A percentile compares a stretch with the other conserved stretches of the same genome.
Evolutionary conservation across 2,888 invertebrate species (phyloP).

Genomic region (Agriopis leucophaearia): DNA sequence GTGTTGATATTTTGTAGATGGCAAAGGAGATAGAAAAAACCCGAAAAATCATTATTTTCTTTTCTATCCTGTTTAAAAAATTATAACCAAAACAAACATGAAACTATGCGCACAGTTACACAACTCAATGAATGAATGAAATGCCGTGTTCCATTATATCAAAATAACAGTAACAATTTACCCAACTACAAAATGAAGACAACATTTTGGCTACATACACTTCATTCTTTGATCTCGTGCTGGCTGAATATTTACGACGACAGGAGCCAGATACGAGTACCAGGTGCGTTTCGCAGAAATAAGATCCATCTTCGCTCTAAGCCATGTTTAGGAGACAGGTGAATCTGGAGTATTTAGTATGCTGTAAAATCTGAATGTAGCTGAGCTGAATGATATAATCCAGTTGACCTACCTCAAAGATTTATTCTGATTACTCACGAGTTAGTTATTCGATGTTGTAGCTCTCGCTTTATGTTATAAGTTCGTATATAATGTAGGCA

Average conservation of each 20-base stretch:
- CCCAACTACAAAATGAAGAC: constrained; percentile 21
- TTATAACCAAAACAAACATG: not conserved
- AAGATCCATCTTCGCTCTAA: constrained; percentile 28
- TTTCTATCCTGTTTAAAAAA: no score
- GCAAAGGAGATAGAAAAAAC: no score
- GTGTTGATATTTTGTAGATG: no score
- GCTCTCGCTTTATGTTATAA: no score
- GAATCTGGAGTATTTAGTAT: constrained; percentile 19
- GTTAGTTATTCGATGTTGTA: not conserved
- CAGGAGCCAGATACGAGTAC: constrained; percentile 22
- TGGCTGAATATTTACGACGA: constrained; percentile 31
- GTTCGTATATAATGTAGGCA: no score
- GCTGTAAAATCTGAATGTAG: constrained; percentile 6
- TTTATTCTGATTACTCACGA: not conserved
- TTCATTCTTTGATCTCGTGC: constrained; percentile 33
- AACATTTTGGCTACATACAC: constrained; percentile 20
- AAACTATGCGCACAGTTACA: no score
- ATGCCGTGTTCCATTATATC: constrained; percentile 1
- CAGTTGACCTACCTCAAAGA: constrained; percentile 11
- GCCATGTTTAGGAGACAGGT: constrained; percentile 38
- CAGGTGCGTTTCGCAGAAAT: constrained; percentile 35
- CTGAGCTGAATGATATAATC: constrained; percentile 2
- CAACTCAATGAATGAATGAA: not conserved
- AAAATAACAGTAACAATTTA: constrained; percentile 18
- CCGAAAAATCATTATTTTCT: no score